Evolutionary conservation across 2,797 vertebrate genomes (phyloP), one percentile per base, ranked within the genome.

Genomic region (Podargus strigoides): DNA sequence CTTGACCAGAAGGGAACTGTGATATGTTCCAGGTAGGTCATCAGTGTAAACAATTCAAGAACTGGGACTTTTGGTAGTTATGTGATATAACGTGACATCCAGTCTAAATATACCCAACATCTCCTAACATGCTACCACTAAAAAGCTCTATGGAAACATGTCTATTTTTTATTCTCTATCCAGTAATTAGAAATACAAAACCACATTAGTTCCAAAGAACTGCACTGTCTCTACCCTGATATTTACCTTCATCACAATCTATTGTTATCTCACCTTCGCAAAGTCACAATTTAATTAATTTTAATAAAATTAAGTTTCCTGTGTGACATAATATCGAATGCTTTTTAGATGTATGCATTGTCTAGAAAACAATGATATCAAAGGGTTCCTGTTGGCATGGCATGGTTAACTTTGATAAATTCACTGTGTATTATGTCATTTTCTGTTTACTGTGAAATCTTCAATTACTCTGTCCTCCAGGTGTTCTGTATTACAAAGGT

Each of bases 361-460:
- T 49, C 41, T 56, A 68, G 49, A 83, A 92, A 89, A 76, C 3
- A 49, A 26, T 46, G n/a, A 32, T 56, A 81, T 27, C 4, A 27
- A 47, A 85, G 80, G 5, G 22, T 73, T 89, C n/a, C 58, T 60
- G 9, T 74, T 80, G 27, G 37, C 30, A 69, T 24, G 7, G 27
- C n/a, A 28, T 78, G 72, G 72, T 92, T 94, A 87, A 76, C 21
- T 84, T 92, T 89, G 47, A 92, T 77, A 87, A 95, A 87, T 14
- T 56, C 52, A 63, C 66, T 63, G 16, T 59, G 3, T 52, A 46
- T 70, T 79, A 80, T 87, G 47, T 60, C 1, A 68, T 92, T 93
- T 92, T 96, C 44, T 92, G 64, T 91, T 96, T 95, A 91, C 78
- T 93, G 24, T 85, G 37, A 89, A 77, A 82, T 70, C 41, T 94